Evolutionary conservation across 2,797 vertebrate genomes (phyloP).

Genomic region (Anisognathus igniventris): DNA sequence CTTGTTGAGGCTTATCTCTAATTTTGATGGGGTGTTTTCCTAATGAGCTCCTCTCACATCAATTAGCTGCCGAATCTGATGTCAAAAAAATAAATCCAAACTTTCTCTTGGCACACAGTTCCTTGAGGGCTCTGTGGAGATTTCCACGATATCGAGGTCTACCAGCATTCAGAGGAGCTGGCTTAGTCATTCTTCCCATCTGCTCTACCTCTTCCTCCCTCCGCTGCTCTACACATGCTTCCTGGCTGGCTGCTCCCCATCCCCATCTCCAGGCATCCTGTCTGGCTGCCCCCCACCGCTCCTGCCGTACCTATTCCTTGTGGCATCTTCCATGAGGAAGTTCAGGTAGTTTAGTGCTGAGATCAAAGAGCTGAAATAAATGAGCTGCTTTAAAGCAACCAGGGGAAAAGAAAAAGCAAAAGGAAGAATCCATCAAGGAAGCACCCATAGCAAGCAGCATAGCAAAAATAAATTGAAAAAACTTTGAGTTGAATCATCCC

Average conservation of each 20-base stretch:
- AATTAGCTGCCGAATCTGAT: background rate
- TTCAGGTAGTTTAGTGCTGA: background rate
- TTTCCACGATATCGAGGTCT: slow-evolving; percentile 32
- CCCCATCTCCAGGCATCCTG: background rate
- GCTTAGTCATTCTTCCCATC: slow-evolving; percentile 66
- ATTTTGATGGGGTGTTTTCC: slow-evolving; percentile 22
- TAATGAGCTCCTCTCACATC: slow-evolving; percentile 30
- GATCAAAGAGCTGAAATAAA: slow-evolving; percentile 33
- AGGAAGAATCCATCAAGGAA: background rate
- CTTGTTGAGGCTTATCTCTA: slow-evolving; percentile 27
- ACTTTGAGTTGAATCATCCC: background rate
- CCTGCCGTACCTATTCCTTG: background rate
- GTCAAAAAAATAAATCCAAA: background rate
- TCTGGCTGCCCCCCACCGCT: background rate
- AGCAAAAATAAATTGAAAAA: background rate
- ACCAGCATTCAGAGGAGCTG: slow-evolving; percentile 14
- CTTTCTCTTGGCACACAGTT: background rate
- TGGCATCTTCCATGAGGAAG: background rate
- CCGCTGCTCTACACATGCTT: background rate
- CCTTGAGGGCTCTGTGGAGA: slow-evolving; percentile 2
- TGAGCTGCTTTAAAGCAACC: background rate
- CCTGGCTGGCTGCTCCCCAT: slow-evolving; percentile 15
- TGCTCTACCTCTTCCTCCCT: slow-evolving; percentile 49
- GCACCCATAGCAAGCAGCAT: background rate
- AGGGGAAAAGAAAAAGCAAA: background rate